A percentile compares a stretch with the other conserved stretches of the same genome.
phyloP scores from a whole-genome alignment of 2,797 vertebrate species.

The Kryptopterus vitreolus region DNA sequence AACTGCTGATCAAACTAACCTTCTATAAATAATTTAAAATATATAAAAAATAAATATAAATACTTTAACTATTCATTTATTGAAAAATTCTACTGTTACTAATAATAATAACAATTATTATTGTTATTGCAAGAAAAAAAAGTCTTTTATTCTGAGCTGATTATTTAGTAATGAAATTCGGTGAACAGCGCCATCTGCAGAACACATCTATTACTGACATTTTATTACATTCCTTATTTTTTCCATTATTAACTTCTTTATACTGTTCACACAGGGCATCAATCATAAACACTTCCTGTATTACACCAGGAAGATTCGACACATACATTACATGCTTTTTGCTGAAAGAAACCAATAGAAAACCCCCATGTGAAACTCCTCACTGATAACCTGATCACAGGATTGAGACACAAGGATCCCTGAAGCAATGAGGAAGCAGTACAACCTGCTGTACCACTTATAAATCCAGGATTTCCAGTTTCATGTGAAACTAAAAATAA shows the following conservation, averaged over 20 bases:
- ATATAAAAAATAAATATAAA: background rate
- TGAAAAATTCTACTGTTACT: no score
- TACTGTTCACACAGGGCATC: background rate
- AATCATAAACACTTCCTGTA: background rate
- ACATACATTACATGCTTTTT: background rate
- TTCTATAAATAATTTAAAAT: background rate
- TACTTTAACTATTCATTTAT: background rate
- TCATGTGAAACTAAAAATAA: background rate
- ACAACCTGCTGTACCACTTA: background rate
- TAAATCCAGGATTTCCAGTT: background rate
- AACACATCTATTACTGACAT: background rate
- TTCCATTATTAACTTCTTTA: background rate
- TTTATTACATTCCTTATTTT: background rate
- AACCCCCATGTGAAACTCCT: background rate
- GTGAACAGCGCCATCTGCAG: slow-evolving; percentile 45
- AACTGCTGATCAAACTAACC: background rate
- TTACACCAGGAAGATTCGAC: background rate
- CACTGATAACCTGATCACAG: background rate
- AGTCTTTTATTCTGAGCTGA: background rate
- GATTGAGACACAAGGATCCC: background rate
- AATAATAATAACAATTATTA: no score
- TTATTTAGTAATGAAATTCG: background rate
- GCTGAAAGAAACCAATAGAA: background rate
- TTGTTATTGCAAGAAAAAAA: background rate
- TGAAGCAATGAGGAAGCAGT: background rate